Evolutionary conservation across 2,797 vertebrate genomes (phyloP).

Genomic region (Danio albolineatus): DNA sequence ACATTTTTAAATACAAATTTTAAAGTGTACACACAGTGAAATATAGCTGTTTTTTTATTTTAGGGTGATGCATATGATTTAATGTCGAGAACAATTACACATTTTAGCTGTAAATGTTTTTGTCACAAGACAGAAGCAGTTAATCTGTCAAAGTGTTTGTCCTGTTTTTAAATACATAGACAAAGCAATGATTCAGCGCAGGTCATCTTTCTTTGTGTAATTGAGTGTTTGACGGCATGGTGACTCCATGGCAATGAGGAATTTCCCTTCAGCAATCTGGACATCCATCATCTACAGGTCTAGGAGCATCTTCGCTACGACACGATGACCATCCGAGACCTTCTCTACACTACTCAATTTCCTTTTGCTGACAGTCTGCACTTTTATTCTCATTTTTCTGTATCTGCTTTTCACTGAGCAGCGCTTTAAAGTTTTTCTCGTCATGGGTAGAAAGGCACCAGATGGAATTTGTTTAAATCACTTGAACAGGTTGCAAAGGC

Average conservation of each 20-base stretch:
- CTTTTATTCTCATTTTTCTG: neutral
- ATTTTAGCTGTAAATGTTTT: neutral
- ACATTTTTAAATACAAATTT: too few relatives aligned
- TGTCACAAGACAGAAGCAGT: neutral
- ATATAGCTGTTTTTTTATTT: neutral
- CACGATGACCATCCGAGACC: neutral
- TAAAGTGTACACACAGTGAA: too few relatives aligned
- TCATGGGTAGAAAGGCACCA: constrained; percentile 5
- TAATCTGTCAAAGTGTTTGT: neutral
- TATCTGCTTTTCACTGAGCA: neutral
- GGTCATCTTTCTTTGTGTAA: constrained; percentile 13
- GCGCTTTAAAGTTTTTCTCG: constrained; percentile 5
- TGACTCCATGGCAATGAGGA: constrained; percentile 56
- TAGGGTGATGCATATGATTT: neutral
- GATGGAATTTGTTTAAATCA: neutral
- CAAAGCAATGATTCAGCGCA: constrained; percentile 16
- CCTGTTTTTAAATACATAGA: neutral
- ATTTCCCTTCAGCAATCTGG: constrained; percentile 67
- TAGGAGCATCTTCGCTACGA: constrained; percentile 10
- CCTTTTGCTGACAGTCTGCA: constrained; percentile 20
- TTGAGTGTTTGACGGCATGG: constrained; percentile 16
- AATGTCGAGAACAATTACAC: neutral
- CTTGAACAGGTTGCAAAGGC: constrained; percentile 9
- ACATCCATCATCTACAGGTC: constrained; percentile 64
- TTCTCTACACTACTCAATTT: constrained; percentile 15